Percentiles rank a stretch among this genome's conserved stretches.
Conservation (phyloP, 2,888 invertebrate species). For the Falcaria lacertinaria region DNA sequence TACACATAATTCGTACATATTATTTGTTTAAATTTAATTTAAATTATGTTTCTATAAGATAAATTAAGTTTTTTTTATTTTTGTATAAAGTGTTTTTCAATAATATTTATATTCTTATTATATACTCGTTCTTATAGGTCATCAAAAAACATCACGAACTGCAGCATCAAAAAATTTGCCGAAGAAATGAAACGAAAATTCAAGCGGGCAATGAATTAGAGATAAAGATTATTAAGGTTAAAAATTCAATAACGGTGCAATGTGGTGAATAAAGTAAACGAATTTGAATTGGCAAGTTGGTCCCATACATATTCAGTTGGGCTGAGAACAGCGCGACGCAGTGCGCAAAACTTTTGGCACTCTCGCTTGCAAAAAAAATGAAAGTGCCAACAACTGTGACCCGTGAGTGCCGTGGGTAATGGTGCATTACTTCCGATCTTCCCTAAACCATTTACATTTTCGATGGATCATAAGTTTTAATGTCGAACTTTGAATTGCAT, state of each 20-base stretch:
- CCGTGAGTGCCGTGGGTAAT: conserved; percentile 32
- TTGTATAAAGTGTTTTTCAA: no score
- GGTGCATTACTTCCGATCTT: conserved; percentile 48
- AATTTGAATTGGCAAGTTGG: conserved; percentile 72
- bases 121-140: no score
- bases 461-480: no score
- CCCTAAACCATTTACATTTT: conserved; percentile 24
- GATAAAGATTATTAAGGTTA: conserved; percentile 12
- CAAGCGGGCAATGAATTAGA: background rate
- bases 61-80: no score
- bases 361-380: conserved; percentile 75
- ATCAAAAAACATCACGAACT: no score
- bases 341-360: conserved; percentile 78
- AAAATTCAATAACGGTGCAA: conserved; percentile 50
- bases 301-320: conserved; percentile 69
- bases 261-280: conserved; percentile 55
- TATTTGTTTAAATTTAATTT: no score
- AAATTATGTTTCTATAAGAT: no score
- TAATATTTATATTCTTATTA: no score
- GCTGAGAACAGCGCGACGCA: conserved; percentile 49
- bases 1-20: no score
- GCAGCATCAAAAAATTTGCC: no score
- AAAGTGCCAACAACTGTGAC: conserved; percentile 44
- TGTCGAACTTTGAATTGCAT: no score
- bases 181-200: conserved; percentile 1